These are phyloP conservation scores for Meloidogyne floridensis DNA, from an alignment of 1,140 invertebrate species.

Conservation along the genomic window DNA sequence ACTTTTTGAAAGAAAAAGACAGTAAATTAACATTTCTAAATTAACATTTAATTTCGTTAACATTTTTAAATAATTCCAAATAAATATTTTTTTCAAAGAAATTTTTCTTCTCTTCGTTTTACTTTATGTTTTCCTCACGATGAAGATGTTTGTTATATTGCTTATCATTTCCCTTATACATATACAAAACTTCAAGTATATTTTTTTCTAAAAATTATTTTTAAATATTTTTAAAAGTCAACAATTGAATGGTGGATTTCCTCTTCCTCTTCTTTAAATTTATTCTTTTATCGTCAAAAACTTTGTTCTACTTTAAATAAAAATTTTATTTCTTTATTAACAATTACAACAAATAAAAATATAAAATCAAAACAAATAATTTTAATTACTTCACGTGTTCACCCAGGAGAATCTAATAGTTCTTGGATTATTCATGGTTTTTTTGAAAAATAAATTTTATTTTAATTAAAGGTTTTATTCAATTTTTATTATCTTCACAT, in stretches of 20 bases:
- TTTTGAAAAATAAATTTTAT: not conserved
- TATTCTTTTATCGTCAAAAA: slow-evolving; percentile 73
- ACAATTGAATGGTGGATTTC: slow-evolving; percentile 64
- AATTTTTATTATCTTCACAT: slow-evolving; percentile 35
- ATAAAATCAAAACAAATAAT: slow-evolving; percentile 50
- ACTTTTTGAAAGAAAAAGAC: too few relatives aligned
- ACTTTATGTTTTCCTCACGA: slow-evolving; percentile 86
- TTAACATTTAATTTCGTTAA: too few relatives aligned
- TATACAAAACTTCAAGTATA: slow-evolving; percentile 79
- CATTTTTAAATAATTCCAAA: not conserved
- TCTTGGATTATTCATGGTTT: slow-evolving; percentile 85
- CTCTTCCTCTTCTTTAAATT: slow-evolving; percentile 48
- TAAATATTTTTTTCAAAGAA: slow-evolving; percentile 56
- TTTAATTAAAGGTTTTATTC: slow-evolving; percentile 33
- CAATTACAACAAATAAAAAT: slow-evolving; percentile 74
- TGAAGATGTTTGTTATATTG: slow-evolving; percentile 87
- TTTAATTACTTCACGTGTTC: slow-evolving; percentile 80
- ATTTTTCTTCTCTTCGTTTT: slow-evolving; percentile 87
- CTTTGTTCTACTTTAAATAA: slow-evolving; percentile 81
- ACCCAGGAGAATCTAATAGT: slow-evolving; percentile 85
- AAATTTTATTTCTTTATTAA: slow-evolving; percentile 80
- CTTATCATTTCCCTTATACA: slow-evolving; percentile 95
- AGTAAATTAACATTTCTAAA: too few relatives aligned
- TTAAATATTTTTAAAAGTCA: slow-evolving; percentile 73
- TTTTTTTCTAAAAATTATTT: slow-evolving; percentile 69